Conservation (phyloP, 2,797 vertebrate species). For the Protonibea diacanthus region DNA sequence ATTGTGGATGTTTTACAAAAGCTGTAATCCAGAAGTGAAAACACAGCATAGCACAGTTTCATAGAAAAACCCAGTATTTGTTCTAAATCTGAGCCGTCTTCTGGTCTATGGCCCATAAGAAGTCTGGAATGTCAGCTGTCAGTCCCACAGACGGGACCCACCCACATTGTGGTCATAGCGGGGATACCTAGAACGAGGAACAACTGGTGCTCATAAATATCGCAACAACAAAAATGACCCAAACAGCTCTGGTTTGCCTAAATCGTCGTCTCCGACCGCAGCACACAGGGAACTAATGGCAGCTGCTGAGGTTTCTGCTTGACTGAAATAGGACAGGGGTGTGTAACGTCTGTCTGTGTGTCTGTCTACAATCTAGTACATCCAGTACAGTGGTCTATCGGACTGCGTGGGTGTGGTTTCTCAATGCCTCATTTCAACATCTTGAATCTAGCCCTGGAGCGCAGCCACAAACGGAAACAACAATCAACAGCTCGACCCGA, state of each 20-base stretch:
- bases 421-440: slow-evolving; percentile 50
- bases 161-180: slow-evolving; percentile 78
- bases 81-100: slow-evolving; percentile 66
- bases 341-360: slow-evolving; percentile 33
- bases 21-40: slow-evolving; percentile 36
- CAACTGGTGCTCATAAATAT: slow-evolving; percentile 79
- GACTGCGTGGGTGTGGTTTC: slow-evolving; percentile 55
- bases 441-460: slow-evolving; percentile 45
- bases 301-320: slow-evolving; percentile 61
- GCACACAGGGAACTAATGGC: slow-evolving; percentile 24
- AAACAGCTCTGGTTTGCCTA: slow-evolving; percentile 55
- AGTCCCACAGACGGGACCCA: slow-evolving; percentile 68
- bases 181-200: slow-evolving; percentile 59
- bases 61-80: slow-evolving; percentile 56
- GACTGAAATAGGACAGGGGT: slow-evolving; percentile 57
- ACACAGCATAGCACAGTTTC: slow-evolving; percentile 36
- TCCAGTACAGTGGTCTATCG: slow-evolving; percentile 24
- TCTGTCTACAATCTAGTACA: slow-evolving; percentile 20
- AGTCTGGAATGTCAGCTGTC: slow-evolving; percentile 82
- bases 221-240: slow-evolving; percentile 64
- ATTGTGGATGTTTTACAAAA: slow-evolving; percentile 44
- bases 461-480: slow-evolving; percentile 68
- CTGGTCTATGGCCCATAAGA: slow-evolving; percentile 61
- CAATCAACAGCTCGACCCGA: slow-evolving; percentile 68
- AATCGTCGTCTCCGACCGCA: slow-evolving; percentile 46